These are phyloP conservation scores for Mythimna vitellina DNA, from an alignment of 2,888 invertebrate species.

Conservation along the genomic window DNA sequence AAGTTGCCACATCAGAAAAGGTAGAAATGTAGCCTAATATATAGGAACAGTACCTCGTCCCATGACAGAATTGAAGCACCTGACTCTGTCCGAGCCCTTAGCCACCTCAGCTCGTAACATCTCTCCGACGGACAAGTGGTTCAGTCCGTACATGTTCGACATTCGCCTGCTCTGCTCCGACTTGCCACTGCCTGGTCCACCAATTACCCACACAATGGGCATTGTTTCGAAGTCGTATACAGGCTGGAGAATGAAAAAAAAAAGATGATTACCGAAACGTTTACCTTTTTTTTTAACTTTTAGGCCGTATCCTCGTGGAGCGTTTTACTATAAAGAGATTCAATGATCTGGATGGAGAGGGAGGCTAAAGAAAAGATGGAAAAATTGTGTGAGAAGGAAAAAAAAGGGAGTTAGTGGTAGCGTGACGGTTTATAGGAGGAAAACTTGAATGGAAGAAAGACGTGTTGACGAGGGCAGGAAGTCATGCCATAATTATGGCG, in stretches of 20 bases:
- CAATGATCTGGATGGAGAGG: too few relatives aligned
- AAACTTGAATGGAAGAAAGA: too few relatives aligned
- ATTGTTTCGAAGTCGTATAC: conserved; percentile 29
- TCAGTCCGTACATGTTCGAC: conserved; percentile 96
- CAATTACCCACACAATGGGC: conserved; percentile 49
- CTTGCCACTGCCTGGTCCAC: conserved; percentile 98
- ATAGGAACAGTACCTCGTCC: conserved; percentile 91
- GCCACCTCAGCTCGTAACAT: conserved; percentile 96
- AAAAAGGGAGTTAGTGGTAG: too few relatives aligned
- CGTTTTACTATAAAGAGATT: too few relatives aligned
- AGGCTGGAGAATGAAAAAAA: conserved; percentile 12
- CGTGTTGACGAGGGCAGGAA: too few relatives aligned
- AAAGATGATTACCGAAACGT: background rate
- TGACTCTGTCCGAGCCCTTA: conserved; percentile 96
- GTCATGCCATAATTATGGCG: too few relatives aligned
- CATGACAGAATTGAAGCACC: conserved; percentile 96
- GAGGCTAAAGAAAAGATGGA: too few relatives aligned
- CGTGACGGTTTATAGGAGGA: too few relatives aligned
- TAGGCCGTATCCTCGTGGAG: too few relatives aligned
- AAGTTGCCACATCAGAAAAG: too few relatives aligned
- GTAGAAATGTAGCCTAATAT: background rate
- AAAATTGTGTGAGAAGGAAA: too few relatives aligned
- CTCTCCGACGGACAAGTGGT: conserved; percentile 98
- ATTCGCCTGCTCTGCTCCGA: conserved; percentile 98
- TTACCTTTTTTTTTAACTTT: background rate